phyloP scores from a whole-genome alignment of 2,888 invertebrate species.

The Habrosyne pyritoides region DNA sequence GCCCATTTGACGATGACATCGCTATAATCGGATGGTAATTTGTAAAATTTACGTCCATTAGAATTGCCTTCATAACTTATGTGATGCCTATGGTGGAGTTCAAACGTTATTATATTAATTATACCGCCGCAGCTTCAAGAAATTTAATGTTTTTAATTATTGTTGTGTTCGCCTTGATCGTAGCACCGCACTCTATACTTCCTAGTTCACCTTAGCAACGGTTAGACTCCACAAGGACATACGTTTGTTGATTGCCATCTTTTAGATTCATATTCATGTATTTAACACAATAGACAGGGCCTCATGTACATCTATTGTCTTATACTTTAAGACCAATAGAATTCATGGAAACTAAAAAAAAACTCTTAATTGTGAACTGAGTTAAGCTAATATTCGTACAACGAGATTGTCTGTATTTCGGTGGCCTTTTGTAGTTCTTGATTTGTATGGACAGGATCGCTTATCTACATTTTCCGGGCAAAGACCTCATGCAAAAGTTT shows the following conservation, averaged over 20 bases:
- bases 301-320: constrained; percentile 16
- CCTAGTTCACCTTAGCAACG: constrained; percentile 5
- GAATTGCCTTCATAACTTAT: not conserved
- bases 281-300: constrained; percentile 38
- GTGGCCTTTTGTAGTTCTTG: not conserved
- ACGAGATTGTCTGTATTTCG: not conserved
- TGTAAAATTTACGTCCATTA: not conserved
- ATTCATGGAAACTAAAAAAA: constrained; percentile 5
- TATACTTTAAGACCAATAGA: constrained; percentile 3
- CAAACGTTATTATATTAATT: constrained; percentile 4
- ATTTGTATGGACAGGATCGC: not conserved
- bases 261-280: constrained; percentile 32
- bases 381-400: not conserved
- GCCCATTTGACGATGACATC: not conserved
- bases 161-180: constrained; percentile 1
- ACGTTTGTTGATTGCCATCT: constrained; percentile 22
- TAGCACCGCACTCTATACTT: not conserved
- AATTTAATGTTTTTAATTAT: not conserved
- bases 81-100: not conserved
- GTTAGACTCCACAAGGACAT: constrained; percentile 24
- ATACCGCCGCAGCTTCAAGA: not conserved
- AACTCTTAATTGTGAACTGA: not conserved
- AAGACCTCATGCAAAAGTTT: not conserved
- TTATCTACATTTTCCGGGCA: not conserved
- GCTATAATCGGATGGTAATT: not conserved